phyloP scores from a whole-genome alignment of 2,113 vertebrate genomes.

The Pteruthius melanotis region DNA sequence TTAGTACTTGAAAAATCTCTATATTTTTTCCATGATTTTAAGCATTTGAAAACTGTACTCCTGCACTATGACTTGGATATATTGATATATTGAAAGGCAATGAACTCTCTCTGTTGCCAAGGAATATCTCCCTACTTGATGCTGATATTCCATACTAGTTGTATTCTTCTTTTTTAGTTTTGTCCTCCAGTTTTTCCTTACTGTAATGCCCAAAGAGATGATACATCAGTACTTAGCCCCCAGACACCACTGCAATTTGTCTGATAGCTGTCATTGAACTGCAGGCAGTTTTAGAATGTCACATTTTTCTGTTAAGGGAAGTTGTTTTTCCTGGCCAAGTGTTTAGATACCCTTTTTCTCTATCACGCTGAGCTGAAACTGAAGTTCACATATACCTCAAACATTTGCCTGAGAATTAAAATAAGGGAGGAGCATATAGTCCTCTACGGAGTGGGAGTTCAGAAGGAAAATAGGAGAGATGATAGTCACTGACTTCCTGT shows the following conservation, averaged over 20 bases:
- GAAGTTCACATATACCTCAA: background rate
- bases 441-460: background rate
- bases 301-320: background rate
- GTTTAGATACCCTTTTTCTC: background rate
- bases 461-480: background rate
- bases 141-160: constrained; percentile 25
- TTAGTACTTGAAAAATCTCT: constrained; percentile 26
- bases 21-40: constrained; percentile 1
- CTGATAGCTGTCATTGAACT: background rate
- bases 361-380: background rate
- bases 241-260: background rate
- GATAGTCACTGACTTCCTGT: background rate
- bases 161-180: constrained; percentile 27
- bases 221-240: background rate
- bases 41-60: background rate
- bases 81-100: background rate
- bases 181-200: constrained; percentile 17
- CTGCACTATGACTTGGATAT: background rate
- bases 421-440: background rate
- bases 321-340: background rate
- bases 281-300: background rate
- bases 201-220: background rate
- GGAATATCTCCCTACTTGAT: background rate
- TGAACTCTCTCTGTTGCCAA: background rate
- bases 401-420: background rate